Base-by-base conservation (phyloP, 2,888 invertebrate species). In the Oscheius sp. region DNA sequence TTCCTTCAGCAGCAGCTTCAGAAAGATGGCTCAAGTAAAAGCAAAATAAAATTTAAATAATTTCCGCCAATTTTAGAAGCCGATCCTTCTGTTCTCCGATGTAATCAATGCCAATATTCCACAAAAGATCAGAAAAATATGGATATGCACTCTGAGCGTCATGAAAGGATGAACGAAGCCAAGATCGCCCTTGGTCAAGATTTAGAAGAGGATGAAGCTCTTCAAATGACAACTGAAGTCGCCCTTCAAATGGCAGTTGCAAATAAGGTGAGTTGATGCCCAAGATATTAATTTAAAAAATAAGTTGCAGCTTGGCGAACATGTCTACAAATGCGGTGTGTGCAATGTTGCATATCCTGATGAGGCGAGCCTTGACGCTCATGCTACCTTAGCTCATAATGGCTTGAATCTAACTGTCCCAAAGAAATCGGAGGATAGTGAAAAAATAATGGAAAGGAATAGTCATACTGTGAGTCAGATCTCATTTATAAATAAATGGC, bases 401-500 rank as follows among this genome's bases (percentile, higher is more conserved):
- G 64, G 64, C 6, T 64, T 75, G 15, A 75, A 76, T 25, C 52
- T 77, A 37, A 74, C 72, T 3, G 58, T 78, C 27, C 65, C 74
- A 10, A 78, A 78, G 52, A 66, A 67, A 15, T 65, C 66, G 8
- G 39, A 3, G 25, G 71, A 73, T 17, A 73, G 71, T 42, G 75
- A 76, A 63, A 75, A 80, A 65, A 55, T 65, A 25, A 71, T 70
- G 23, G 82, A 83, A 69, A 75, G 82, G 50, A 80, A 83, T 69
- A 80, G 80, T 31, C 83, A 83, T 69, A 83, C 83, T 64, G 83
- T 83, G 74, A 34, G 78, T 55, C 42, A 27, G 4, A 5, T 58
- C 27, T 5, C 31, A 33, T 25, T 45, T 10, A 29, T 3, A 34
- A 20, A n/a, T 25, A 33, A 46, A 25, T 50, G n/a, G 34, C 46